These are phyloP conservation scores for Drosophila paramelanica DNA, from an alignment of 2,888 invertebrate genomes.

Conservation along the genomic window DNA sequence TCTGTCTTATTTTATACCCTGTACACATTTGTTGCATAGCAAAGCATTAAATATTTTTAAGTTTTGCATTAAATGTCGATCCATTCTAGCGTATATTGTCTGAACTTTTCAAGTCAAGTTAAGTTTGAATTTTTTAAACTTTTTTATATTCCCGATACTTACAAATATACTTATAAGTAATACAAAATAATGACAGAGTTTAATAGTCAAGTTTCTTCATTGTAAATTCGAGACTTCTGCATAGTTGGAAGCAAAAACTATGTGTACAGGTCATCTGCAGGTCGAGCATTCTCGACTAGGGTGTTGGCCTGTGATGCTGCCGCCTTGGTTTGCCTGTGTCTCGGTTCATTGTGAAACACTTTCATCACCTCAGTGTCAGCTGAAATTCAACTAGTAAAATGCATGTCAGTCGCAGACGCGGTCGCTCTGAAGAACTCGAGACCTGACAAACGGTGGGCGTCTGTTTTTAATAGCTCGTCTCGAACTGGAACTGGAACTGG, in stretches of 20 bases:
- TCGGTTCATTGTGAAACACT: conserved; percentile 78
- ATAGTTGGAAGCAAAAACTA: too few species aligned
- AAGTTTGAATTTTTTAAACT: too few species aligned
- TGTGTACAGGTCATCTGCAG: neutral
- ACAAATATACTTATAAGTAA: too few species aligned
- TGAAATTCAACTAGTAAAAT: conserved; percentile 45
- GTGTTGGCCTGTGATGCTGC: conserved; percentile 63
- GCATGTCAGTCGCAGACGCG: conserved; percentile 62
- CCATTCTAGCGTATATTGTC: too few species aligned
- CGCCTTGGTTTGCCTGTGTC: conserved; percentile 62
- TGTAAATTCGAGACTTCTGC: too few species aligned
- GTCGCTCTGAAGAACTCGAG: conserved; percentile 40
- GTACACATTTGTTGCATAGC: neutral
- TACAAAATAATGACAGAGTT: too few species aligned
- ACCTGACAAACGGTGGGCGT: conserved; percentile 69
- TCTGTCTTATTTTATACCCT: conserved; percentile 11
- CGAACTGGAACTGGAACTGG: conserved; percentile 40
- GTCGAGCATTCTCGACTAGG: neutral
- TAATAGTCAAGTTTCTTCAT: too few species aligned
- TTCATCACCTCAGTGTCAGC: conserved; percentile 74
- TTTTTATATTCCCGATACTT: too few species aligned
- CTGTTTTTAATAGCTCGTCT: conserved; percentile 65
- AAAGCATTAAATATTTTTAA: too few species aligned
- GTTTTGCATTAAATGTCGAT: too few species aligned
- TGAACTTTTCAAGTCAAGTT: too few species aligned